phyloP scores from a whole-genome alignment of 2,888 invertebrate genomes.

The Ormyrus rosae region DNA sequence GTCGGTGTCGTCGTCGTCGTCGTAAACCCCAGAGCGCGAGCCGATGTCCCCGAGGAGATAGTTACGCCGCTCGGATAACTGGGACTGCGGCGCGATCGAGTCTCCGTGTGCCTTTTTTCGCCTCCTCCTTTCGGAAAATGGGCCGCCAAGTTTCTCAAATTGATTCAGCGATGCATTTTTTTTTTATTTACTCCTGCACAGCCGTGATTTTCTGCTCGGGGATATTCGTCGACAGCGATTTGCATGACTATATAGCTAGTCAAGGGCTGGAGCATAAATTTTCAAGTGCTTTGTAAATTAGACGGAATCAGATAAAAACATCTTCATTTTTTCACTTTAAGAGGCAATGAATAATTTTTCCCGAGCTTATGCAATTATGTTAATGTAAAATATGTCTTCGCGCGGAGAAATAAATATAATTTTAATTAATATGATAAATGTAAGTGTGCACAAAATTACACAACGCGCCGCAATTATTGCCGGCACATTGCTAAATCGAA shows the following conservation, averaged over 20 bases:
- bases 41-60: no score
- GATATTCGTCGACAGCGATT: no score
- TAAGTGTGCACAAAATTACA: conserved; percentile 39
- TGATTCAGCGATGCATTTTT: no score
- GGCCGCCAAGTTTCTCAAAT: no score
- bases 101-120: no score
- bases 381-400: conserved; percentile 32
- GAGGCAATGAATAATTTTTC: not conserved
- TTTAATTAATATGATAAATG: conserved; percentile 53
- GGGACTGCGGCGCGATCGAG: no score
- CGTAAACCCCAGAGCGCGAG: no score
- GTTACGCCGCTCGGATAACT: no score
- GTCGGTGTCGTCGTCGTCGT: no score
- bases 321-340: not conserved
- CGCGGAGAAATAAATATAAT: conserved; percentile 39
- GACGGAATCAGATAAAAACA: conserved; percentile 5
- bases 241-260: not conserved
- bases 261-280: not conserved
- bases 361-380: not conserved
- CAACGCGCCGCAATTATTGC: conserved; percentile 47
- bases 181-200: no score
- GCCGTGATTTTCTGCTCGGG: no score
- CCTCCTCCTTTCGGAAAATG: no score
- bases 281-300: not conserved
- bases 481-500: conserved; percentile 33